Base-by-base conservation (phyloP, 2,113 vertebrate species). In the Mionectes macconnelli region DNA sequence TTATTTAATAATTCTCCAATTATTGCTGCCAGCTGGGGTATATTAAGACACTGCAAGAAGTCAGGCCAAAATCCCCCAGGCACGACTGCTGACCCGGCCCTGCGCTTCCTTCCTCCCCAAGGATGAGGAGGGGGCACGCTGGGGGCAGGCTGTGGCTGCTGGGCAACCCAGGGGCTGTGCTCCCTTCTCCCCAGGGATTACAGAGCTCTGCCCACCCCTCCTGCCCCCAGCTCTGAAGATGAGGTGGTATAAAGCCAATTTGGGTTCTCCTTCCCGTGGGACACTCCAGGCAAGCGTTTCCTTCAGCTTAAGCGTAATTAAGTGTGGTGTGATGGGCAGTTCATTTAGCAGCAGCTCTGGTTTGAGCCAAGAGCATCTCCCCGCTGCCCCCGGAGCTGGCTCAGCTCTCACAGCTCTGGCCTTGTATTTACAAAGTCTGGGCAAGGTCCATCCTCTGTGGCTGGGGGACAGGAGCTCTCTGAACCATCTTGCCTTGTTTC, bases 1-100 rank as follows among this genome's bases (percentile, higher is more conserved):
- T 95, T 94, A 96, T 95, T 96, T 94, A 96, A 97, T 94, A 95
- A 96, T 69, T 89, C 79, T 21, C 69, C 83, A 78, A 86, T 96
- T 96, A 96, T 88, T 93, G 90, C 87, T 93, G 93, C 91, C 92
- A 96, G 94, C 92, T 94, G 90, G 92, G 94, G 72, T 60, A 81
- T 52, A 91, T 94, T 96, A 90, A 96, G 67, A 55, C 79, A 35
- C 72, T 77, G 76, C 16, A 3, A 95, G 68, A 90, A 96, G 91
- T 70, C 91, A 90, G 67, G 82, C 70, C 72, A 76, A 87, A 94
- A 87, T 90, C 84, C 87, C 84, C n/a, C 33, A 94, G 87, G 89
- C 90, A 90, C 0, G 6, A 79, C 63, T 50, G 93, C 42, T 90
- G 31, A 45, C 64, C 63, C 8, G 6, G 84, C 45, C 67, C 72